Percentiles rank a stretch among this genome's conserved stretches.
These are phyloP conservation scores for Sebastes aleutianus DNA, from an alignment of 2,797 vertebrate species.

Conservation along the genomic window DNA sequence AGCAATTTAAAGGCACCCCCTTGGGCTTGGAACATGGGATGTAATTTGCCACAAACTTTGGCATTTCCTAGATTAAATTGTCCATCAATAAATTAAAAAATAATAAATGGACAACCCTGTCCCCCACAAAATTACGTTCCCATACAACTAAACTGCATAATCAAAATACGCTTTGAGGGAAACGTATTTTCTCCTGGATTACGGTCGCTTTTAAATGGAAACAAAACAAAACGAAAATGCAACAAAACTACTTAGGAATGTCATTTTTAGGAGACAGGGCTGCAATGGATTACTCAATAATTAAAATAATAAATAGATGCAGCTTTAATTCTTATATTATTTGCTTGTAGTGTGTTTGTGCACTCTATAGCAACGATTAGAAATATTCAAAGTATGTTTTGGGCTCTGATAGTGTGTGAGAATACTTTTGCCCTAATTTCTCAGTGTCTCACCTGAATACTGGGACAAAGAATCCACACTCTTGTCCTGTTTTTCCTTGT, in stretches of 20 bases:
- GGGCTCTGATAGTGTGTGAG: not conserved
- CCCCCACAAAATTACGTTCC: no score
- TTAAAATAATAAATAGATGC: not conserved
- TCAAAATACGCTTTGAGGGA: no score
- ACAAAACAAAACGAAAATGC: no score
- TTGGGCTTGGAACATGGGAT: not conserved
- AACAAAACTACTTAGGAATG: no score
- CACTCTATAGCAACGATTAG: not conserved
- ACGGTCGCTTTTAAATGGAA: no score
- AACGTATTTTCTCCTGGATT: no score
- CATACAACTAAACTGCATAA: no score
- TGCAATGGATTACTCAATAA: not conserved
- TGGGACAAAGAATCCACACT: constrained; percentile 1
- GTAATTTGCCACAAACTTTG: not conserved
- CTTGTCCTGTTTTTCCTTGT: constrained; percentile 1
- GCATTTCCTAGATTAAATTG: not conserved
- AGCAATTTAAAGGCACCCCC: accelerated
- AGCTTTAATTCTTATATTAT: not conserved
- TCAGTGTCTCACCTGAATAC: not conserved
- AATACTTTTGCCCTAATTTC: not conserved
- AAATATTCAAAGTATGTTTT: not conserved
- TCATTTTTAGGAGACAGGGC: no score
- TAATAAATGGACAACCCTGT: no score
- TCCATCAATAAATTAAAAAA: not conserved
- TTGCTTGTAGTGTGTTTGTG: not conserved